These are phyloP conservation scores for Colletes collaris DNA, from an alignment of 2,888 invertebrate genomes.

Conservation along the genomic window DNA sequence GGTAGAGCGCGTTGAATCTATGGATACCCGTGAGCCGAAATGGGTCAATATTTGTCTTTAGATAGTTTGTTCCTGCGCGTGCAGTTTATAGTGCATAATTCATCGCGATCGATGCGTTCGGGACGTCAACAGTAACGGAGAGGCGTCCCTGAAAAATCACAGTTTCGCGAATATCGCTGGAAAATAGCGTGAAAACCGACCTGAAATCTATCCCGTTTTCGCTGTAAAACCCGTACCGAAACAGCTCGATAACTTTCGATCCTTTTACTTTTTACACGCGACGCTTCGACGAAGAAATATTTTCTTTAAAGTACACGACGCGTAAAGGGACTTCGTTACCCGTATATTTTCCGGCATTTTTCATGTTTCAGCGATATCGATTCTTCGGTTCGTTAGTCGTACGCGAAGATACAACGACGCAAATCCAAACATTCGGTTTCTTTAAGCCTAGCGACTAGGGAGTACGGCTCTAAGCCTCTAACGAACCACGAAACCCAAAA, in stretches of 20 bases:
- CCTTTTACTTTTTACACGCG: background rate
- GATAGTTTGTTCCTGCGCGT: slow-evolving; percentile 49
- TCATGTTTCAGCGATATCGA: too few relatives aligned
- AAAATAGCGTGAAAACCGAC: background rate
- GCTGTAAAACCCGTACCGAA: background rate
- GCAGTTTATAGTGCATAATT: slow-evolving; percentile 33
- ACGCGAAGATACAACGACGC: too few relatives aligned
- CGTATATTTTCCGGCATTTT: too few relatives aligned
- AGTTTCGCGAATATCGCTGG: background rate
- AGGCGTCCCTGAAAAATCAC: slow-evolving; percentile 7
- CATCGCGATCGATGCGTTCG: slow-evolving; percentile 37
- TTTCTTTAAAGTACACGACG: too few relatives aligned
- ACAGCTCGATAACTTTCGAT: too few relatives aligned
- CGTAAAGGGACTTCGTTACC: too few relatives aligned
- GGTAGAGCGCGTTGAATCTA: background rate
- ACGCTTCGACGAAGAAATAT: slow-evolving; percentile 3
- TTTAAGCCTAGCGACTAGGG: background rate
- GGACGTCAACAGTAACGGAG: background rate
- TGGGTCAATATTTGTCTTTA: slow-evolving; percentile 48
- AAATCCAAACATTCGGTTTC: too few relatives aligned
- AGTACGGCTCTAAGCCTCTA: background rate
- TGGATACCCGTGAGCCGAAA: slow-evolving; percentile 15
- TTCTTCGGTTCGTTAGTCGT: too few relatives aligned
- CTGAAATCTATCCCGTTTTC: background rate
- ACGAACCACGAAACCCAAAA: slow-evolving; percentile 1